A percentile compares a stretch with the other conserved stretches of the same genome.
These are phyloP conservation scores for Drosophila formosana DNA, from an alignment of 2,888 invertebrate species.

Conservation along the genomic window DNA sequence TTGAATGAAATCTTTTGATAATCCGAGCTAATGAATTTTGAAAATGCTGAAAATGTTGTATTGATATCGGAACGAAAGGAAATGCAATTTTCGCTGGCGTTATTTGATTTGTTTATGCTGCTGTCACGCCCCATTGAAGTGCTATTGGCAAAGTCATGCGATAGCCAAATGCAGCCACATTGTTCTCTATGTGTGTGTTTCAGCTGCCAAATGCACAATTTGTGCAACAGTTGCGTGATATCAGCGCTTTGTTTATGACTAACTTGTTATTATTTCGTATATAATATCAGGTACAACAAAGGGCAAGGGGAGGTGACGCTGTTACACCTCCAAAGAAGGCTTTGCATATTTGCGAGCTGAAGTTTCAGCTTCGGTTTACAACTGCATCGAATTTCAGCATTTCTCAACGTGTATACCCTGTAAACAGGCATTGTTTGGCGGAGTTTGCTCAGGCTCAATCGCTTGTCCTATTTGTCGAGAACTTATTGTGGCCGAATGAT, in stretches of 20 bases:
- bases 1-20: conserved; percentile 7
- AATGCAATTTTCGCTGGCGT: conserved; percentile 17
- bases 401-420: conserved; percentile 9
- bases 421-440: background rate
- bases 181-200: conserved; percentile 6
- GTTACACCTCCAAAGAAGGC: background rate
- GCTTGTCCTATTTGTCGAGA: conserved; percentile 37
- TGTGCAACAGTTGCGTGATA: conserved; percentile 51
- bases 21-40: conserved; percentile 16
- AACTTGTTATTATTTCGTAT: conserved; percentile 34
- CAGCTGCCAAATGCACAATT: conserved; percentile 30
- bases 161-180: conserved; percentile 33
- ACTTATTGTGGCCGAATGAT: conserved; percentile 43
- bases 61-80: conserved; percentile 3
- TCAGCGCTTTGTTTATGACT: conserved; percentile 41
- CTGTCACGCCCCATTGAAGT: conserved; percentile 65
- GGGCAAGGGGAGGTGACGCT: background rate
- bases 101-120: conserved; percentile 48
- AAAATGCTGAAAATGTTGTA: background rate
- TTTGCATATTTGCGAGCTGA: conserved; percentile 24
- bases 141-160: conserved; percentile 53
- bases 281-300: conserved; percentile 34
- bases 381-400: conserved; percentile 11
- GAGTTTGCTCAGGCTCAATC: background rate
- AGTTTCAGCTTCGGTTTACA: conserved; percentile 43